Base-by-base conservation (phyloP, 2,888 invertebrate genomes). In the Notodonta ziczac region DNA sequence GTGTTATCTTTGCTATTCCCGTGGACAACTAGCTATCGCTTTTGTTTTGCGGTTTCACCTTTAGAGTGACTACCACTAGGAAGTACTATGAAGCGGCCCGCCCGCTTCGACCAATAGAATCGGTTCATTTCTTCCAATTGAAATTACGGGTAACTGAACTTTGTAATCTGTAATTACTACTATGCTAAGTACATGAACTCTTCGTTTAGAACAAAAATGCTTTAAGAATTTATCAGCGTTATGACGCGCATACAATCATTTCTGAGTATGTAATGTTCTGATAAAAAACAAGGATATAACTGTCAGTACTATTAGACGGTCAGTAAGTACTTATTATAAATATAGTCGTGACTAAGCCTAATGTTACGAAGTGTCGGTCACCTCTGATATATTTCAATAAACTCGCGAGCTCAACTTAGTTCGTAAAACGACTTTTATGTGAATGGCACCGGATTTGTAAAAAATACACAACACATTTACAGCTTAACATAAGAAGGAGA, bases 281-380 rank as follows among this genome's bases (percentile, higher is more conserved):
- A 83, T 80, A 81, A 79, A 72, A 77, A 77, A 78, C 72, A 77
- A 79, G 63, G 72, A 65, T 60, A 61, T 59, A 65, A 70, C 70
- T 76, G 76, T 76, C 53, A 75, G 69, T 63, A 61, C 67, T 62
- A 59, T 60, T 61, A 67, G 61, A 69, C n/a, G 46, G 13, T 9
- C 44, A 10, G 16, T 6, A 24, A 32, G 10, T 16, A 39, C 14
- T 9, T 55, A 16, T 10, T 24, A 54, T 50, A 53, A 39, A 60
- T 60, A 63, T 48, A 39, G 55, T 14, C 44, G 57, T 63, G 58
- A 63, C 32, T 60, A 40, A 63, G 56, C 56, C 56, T 60, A 63
- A 63, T 61, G 57, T 61, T 51, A 62, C 57, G 40, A 62, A 65
- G 55, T 66, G 70, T 70, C 73, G 67, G 60, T 70, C 55, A 64